A percentile compares a stretch with the other conserved stretches of the same genome.
These are phyloP conservation scores for Pyrocoelia pectoralis DNA, from an alignment of 2,888 invertebrate genomes.

Conservation along the genomic window DNA sequence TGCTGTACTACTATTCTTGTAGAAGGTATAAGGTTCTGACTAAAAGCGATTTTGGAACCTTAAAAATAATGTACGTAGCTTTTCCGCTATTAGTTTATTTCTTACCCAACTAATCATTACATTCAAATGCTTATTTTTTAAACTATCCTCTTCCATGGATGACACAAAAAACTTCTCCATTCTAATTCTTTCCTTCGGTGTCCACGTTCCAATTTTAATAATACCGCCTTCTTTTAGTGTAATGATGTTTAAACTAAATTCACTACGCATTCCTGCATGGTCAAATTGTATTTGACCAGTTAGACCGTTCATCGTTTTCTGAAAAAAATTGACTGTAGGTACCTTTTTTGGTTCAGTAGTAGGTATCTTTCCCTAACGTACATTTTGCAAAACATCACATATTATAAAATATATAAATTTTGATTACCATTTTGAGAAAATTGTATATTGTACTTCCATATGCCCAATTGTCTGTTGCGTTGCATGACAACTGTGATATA, in stretches of 20 bases:
- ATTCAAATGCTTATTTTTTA: slow-evolving; percentile 76
- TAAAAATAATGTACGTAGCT: slow-evolving; percentile 2
- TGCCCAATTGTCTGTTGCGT: slow-evolving; percentile 72
- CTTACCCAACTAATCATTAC: slow-evolving; percentile 75
- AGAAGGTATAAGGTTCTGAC: slow-evolving; percentile 74
- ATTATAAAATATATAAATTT: too few relatives aligned
- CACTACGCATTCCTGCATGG: slow-evolving; percentile 56
- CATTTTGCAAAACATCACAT: too few relatives aligned
- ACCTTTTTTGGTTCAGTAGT: too few relatives aligned
- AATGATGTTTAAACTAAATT: slow-evolving; percentile 57
- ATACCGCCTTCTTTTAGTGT: slow-evolving; percentile 57
- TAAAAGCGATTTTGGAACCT: slow-evolving; percentile 45
- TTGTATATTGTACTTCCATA: slow-evolving; percentile 86
- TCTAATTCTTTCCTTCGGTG: slow-evolving; percentile 50
- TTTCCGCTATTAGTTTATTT: slow-evolving; percentile 48
- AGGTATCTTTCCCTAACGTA: too few relatives aligned
- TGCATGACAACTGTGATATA: slow-evolving; percentile 64
- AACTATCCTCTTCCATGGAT: slow-evolving; percentile 56
- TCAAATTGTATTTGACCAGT: slow-evolving; percentile 58
- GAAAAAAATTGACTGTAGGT: slow-evolving; percentile 28
- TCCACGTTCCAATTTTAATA: slow-evolving; percentile 57
- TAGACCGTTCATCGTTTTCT: slow-evolving; percentile 56
- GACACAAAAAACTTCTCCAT: slow-evolving; percentile 43
- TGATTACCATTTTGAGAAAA: slow-evolving; percentile 80
- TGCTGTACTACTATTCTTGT: slow-evolving; percentile 60